These are phyloP conservation scores for Callopanchax toddi DNA, from an alignment of 2,113 vertebrate species.

Conservation along the genomic window DNA sequence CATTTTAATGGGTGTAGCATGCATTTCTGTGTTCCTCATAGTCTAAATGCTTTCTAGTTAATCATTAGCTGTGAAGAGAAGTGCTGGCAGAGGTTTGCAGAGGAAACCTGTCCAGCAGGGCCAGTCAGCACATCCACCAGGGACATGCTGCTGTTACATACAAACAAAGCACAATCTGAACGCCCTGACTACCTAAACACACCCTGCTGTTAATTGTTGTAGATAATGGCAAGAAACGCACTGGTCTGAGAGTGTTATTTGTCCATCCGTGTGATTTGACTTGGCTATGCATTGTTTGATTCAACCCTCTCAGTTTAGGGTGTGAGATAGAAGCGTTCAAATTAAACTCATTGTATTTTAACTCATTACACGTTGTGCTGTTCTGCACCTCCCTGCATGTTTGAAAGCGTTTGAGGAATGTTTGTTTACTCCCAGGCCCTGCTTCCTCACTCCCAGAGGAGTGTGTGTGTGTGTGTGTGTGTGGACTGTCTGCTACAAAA, in stretches of 20 bases:
- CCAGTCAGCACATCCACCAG: conserved; percentile 4
- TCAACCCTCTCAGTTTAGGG: conserved; percentile 25
- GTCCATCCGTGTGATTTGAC: conserved; percentile 1
- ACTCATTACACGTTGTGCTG: conserved; percentile 12
- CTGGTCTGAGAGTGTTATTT: conserved; percentile 9
- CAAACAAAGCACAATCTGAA: conserved; percentile 30
- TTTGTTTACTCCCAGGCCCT: conserved; percentile 51
- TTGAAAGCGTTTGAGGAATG: conserved; percentile 57
- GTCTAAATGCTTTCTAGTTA: conserved; percentile 35
- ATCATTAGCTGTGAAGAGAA: conserved; percentile 53
- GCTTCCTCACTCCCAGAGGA: conserved; percentile 36
- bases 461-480: conserved; percentile 17
- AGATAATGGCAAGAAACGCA: neutral
- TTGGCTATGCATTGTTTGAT: conserved; percentile 51
- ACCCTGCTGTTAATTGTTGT: neutral
- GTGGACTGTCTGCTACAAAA: conserved; percentile 19
- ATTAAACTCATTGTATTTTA: conserved; percentile 26
- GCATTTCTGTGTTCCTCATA: neutral
- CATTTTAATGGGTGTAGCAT: neutral
- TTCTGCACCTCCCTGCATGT: conserved; percentile 32
- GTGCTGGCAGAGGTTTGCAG: conserved; percentile 20
- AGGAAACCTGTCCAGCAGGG: conserved; percentile 66
- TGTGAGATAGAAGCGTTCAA: conserved; percentile 43
- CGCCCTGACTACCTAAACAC: neutral
- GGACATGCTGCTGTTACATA: conserved; percentile 11